Conservation (phyloP, 2,888 invertebrate species). For the Autographa gamma region DNA sequence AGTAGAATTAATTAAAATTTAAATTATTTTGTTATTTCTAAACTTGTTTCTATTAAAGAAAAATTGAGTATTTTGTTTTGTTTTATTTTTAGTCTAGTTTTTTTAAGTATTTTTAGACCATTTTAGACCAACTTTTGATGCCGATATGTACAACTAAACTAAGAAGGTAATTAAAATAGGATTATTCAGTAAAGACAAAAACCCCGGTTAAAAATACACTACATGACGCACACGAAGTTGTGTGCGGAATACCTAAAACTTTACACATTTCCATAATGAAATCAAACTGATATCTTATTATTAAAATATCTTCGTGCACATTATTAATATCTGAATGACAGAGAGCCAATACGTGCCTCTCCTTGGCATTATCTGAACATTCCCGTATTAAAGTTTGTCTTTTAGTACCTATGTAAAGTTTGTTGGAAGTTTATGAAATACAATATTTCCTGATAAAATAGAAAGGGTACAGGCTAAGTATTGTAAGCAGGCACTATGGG, state of each 20-base stretch:
- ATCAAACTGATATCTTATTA: conserved; percentile 28
- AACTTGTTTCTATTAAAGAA: no score
- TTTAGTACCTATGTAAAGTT: conserved; percentile 25
- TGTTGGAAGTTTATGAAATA: conserved; percentile 23
- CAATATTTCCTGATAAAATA: neutral
- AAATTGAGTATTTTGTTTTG: no score
- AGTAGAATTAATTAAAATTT: neutral
- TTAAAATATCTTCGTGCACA: conserved; percentile 26
- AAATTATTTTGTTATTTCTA: no score
- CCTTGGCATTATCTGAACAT: conserved; percentile 30
- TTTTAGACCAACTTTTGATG: no score
- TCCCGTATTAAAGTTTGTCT: conserved; percentile 22
- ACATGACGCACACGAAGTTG: neutral
- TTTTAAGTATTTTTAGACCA: no score
- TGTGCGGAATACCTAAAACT: neutral
- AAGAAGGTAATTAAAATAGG: no score
- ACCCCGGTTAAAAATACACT: neutral
- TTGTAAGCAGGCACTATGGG: no score
- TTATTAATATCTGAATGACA: conserved; percentile 41
- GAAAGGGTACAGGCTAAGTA: neutral
- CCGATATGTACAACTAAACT: no score
- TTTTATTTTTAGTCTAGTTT: no score
- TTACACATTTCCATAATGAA: conserved; percentile 16
- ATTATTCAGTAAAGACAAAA: no score
- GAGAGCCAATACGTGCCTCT: conserved; percentile 34